A percentile compares a stretch with the other conserved stretches of the same genome.
phyloP scores from a whole-genome alignment of 2,113 vertebrate species.

The Felis catus region F.catus_Fca126_mat1.0 CM031427.1:2925001-2925500 shows the following conservation, averaged over 20 bases:
- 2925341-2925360: neutral
- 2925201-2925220: neutral
- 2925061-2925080: neutral
- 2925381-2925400: neutral
- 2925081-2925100: neutral
- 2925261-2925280: neutral
- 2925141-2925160: neutral
- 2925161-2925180: neutral
- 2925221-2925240: neutral
- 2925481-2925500: neutral
- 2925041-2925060: neutral
- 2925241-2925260: neutral
- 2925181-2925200: neutral
- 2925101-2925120: neutral
- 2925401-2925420: neutral
- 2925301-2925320: neutral
- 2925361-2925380: neutral
- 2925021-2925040: neutral
- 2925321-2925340: neutral
- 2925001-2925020: neutral
- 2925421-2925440: neutral
- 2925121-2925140: neutral
- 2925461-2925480: neutral
- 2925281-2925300: neutral
- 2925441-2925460: neutral